A percentile compares a stretch with the other conserved stretches of the same genome.
phyloP scores from a whole-genome alignment of 2,113 vertebrate species.

The Saimiri boliviensis region DNA sequence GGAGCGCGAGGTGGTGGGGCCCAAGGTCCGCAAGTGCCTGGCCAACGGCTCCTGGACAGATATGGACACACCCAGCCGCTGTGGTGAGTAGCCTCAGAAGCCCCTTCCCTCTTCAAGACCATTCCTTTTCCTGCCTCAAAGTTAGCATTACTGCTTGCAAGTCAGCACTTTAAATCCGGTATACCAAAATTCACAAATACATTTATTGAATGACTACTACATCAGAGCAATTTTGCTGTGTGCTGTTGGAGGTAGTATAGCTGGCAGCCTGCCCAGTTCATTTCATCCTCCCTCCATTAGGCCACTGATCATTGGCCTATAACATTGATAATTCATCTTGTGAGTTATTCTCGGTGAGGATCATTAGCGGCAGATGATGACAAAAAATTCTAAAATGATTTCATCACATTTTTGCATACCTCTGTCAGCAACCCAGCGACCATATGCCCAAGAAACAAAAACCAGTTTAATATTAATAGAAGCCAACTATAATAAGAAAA shows the following conservation, averaged over 20 bases:
- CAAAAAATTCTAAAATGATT: conserved; percentile 27
- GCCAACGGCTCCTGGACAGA: conserved; percentile 94
- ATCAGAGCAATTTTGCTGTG: not conserved
- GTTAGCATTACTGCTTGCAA: not conserved
- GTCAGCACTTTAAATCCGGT: conserved; percentile 15
- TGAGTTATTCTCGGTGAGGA: conserved; percentile 40
- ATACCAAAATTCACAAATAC: not conserved
- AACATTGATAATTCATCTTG: conserved; percentile 31
- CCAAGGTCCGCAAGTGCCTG: conserved; percentile 96
- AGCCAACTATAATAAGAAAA: conserved; percentile 38
- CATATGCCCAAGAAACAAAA: not conserved
- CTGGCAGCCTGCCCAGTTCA: not conserved
- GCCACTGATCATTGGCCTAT: not conserved
- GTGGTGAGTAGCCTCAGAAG: conserved; percentile 86
- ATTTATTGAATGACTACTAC: not conserved
- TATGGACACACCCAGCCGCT: conserved; percentile 90
- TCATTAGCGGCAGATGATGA: not conserved
- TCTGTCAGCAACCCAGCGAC: not conserved
- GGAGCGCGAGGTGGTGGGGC: conserved; percentile 92
- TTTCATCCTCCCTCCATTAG: not conserved
- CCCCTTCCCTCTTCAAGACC: not conserved
- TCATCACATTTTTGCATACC: not conserved
- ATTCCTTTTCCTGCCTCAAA: not conserved
- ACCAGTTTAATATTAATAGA: not conserved
- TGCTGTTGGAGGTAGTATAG: not conserved